phyloP scores from a whole-genome alignment of 2,888 invertebrate genomes.

The Hedya salicella region DNA sequence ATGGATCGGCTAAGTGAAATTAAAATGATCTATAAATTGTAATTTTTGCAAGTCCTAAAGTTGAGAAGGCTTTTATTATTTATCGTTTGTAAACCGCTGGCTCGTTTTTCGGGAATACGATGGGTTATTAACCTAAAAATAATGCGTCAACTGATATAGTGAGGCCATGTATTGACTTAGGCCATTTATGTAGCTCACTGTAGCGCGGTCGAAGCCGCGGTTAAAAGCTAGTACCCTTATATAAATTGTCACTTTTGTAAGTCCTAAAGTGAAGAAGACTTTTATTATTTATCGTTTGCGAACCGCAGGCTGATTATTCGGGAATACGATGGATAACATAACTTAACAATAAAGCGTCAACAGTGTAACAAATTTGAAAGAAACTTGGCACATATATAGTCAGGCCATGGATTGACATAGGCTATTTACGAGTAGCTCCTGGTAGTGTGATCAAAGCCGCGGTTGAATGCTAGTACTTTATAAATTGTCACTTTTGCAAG shows the following conservation, averaged over 20 bases:
- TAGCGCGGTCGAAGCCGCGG: too few relatives aligned
- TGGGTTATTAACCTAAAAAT: slow-evolving; percentile 67
- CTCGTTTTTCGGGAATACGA: slow-evolving; percentile 77
- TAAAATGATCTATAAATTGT: slow-evolving; percentile 85
- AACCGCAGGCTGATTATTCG: slow-evolving; percentile 75
- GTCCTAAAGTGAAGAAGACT: slow-evolving; percentile 85
- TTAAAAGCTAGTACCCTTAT: too few relatives aligned
- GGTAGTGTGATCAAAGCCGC: too few relatives aligned
- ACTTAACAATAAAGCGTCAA: too few relatives aligned
- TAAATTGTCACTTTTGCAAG: slow-evolving; percentile 86
- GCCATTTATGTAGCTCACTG: too few relatives aligned
- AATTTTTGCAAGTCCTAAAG: slow-evolving; percentile 86
- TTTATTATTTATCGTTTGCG: slow-evolving; percentile 83
- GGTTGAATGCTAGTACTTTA: too few relatives aligned
- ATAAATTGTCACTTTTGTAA: slow-evolving; percentile 86
- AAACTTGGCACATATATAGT: too few relatives aligned
- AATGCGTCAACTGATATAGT: too few relatives aligned
- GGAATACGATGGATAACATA: slow-evolving; percentile 79
- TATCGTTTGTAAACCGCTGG: slow-evolving; percentile 77
- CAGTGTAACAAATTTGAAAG: too few relatives aligned
- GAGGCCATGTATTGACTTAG: too few relatives aligned
- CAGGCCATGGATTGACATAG: too few relatives aligned
- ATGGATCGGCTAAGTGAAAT: slow-evolving; percentile 85
- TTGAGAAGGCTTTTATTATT: slow-evolving; percentile 85
- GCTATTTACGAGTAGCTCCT: too few relatives aligned